These are phyloP conservation scores for Nannoperca obscura DNA, from an alignment of 2,797 vertebrate species.

Conservation along the genomic window DNA sequence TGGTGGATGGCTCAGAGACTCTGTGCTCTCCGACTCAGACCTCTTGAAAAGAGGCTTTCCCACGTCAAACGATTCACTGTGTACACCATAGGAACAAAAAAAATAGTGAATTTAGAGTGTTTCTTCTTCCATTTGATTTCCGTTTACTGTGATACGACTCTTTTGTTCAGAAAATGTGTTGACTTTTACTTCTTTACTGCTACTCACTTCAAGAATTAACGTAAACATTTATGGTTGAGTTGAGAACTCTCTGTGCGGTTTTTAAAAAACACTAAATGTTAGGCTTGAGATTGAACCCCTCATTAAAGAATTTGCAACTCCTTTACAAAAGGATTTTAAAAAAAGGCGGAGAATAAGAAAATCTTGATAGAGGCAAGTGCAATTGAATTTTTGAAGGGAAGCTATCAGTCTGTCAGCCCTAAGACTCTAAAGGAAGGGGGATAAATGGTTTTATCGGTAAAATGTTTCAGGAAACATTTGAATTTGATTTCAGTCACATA, in stretches of 20 bases:
- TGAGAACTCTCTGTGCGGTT: constrained; percentile 82
- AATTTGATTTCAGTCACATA: constrained; percentile 78
- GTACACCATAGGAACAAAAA: constrained; percentile 85
- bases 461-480: constrained; percentile 75
- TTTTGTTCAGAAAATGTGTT: constrained; percentile 78
- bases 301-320: constrained; percentile 87
- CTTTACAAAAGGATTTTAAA: constrained; percentile 86
- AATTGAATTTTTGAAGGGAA: constrained; percentile 99
- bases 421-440: constrained; percentile 99
- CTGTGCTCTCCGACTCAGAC: constrained; percentile 71
- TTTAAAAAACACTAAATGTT: constrained; percentile 86
- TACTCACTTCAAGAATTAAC: constrained; percentile 82
- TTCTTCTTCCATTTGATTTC: constrained; percentile 79
- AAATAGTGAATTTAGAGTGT: constrained; percentile 83
- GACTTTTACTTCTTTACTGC: constrained; percentile 81
- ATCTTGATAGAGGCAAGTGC: constrained; percentile 98
- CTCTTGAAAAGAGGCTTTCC: constrained; percentile 76
- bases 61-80: constrained; percentile 79
- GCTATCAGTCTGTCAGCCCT: constrained; percentile 99
- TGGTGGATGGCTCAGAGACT: constrained; percentile 82
- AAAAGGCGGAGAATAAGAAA: constrained; percentile 78
- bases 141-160: constrained; percentile 81
- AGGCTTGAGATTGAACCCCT: constrained; percentile 86
- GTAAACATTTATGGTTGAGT: constrained; percentile 80
- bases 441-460: constrained; percentile 85